Evolutionary conservation across 2,888 invertebrate species (phyloP), one percentile per base, ranked within the genome.

Genomic region (Eilema sororculum): DNA sequence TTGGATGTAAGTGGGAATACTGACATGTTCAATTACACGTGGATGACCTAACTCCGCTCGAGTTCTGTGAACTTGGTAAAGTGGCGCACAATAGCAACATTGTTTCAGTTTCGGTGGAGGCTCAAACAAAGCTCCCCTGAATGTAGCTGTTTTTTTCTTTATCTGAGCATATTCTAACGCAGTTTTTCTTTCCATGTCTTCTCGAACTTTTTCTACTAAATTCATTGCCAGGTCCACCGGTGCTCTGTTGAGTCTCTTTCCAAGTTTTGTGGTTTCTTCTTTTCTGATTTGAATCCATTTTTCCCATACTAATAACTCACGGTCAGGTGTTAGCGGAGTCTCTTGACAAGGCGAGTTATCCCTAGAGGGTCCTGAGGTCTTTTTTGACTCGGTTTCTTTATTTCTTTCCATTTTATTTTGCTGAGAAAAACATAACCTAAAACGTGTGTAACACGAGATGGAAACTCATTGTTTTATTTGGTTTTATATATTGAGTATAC

Each of bases 161-260:
- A 93, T 84, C 77, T 94, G 90, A n/a, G 94, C 92, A 69, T 93
- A 77, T 79, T 93, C 92, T 61, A 95, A 75, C 3, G 82, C 89
- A 0, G 67, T 81, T 80, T 95, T 95, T 61, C 88, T 84, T 83
- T 95, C 95, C 68, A 88, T 91, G 12, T 91, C 87, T 74, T 90
- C 86, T 2, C 94, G 86, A 3, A 88, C 72, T 52, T 87, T 88
- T 58, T 89, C 89, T 16, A 89, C 65, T 28, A 90, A 75, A 75
- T 95, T 95, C 94, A 95, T 94, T 13, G 89, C 79, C 25, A 95
- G 80, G 69, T 95, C 93, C 1, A 76, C 88, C 56, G 93, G 91
- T 52, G 86, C 81, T 69, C 89, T 84, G 2, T 82, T 66, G 0
- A 89, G 83, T 60, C 74, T 83, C 62, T 85, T 75, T 0, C 85